phyloP scores from a whole-genome alignment of 2,888 invertebrate genomes.

The Coenonympha glycerion region DNA sequence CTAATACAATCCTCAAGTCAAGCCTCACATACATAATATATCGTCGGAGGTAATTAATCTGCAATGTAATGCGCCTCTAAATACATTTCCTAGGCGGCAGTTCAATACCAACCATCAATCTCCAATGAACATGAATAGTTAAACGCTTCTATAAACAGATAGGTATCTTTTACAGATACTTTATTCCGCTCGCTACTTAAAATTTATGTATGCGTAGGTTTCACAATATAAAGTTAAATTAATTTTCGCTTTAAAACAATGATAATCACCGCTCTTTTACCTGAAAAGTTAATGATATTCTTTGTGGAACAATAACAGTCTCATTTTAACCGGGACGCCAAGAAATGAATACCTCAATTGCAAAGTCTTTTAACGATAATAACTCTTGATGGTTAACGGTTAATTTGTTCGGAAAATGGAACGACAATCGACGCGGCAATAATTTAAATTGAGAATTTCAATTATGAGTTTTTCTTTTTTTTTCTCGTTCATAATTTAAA shows the following conservation, averaged over 20 bases:
- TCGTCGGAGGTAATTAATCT: constrained; percentile 23
- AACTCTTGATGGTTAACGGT: constrained; percentile 18
- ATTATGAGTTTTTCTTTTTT: not conserved
- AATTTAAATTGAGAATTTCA: constrained; percentile 13
- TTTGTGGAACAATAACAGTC: constrained; percentile 3
- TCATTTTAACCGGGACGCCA: constrained; percentile 6
- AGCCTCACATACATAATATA: constrained; percentile 26
- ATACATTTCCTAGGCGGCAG: constrained; percentile 6
- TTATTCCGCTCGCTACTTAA: not conserved
- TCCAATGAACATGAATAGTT: not conserved
- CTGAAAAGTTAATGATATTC: constrained; percentile 8
- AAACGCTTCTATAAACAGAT: too few relatives aligned
- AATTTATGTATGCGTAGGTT: not conserved
- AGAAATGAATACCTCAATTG: constrained; percentile 11
- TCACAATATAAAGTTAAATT: not conserved
- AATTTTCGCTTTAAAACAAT: not conserved
- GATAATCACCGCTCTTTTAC: not conserved
- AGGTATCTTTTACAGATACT: not conserved
- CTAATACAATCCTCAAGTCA: constrained; percentile 6
- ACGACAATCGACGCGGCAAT: constrained; percentile 12
- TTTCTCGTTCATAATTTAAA: not conserved
- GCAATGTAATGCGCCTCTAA: constrained; percentile 19
- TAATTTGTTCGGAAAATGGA: constrained; percentile 13
- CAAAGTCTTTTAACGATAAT: constrained; percentile 23
- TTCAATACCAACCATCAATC: constrained; percentile 1